These are phyloP conservation scores for Parthenolecanium corni DNA, from an alignment of 2,888 invertebrate genomes.

Conservation along the genomic window DNA sequence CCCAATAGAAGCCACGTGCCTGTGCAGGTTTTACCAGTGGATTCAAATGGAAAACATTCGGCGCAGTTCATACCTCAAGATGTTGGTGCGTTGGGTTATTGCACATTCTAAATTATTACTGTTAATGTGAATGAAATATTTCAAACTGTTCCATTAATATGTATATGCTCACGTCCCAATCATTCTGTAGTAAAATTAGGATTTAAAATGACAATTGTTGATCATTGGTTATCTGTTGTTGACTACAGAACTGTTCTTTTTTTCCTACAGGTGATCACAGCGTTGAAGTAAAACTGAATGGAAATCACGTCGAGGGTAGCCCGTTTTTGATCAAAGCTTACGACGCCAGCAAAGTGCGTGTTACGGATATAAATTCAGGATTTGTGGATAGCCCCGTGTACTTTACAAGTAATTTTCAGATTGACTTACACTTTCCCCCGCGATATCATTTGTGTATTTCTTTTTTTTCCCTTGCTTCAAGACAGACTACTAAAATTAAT, in stretches of 20 bases:
- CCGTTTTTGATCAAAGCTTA: slow-evolving; percentile 93
- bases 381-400: slow-evolving; percentile 85
- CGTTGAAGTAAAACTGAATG: slow-evolving; percentile 60
- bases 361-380: slow-evolving; percentile 83
- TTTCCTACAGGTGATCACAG: slow-evolving; percentile 60
- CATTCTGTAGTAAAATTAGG: no score
- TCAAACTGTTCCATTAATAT: no score
- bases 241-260: not conserved
- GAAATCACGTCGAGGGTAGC: slow-evolving; percentile 82
- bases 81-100: slow-evolving; percentile 49
- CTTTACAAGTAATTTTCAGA: slow-evolving; percentile 65
- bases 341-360: slow-evolving; percentile 86
- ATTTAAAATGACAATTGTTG: not conserved
- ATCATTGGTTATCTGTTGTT: not conserved
- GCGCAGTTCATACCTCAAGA: slow-evolving; percentile 68
- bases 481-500: no score
- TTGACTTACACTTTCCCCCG: no score
- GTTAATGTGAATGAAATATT: no score
- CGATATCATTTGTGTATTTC: not conserved
- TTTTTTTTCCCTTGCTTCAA: not conserved
- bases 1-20: slow-evolving; percentile 39
- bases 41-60: slow-evolving; percentile 40
- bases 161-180: no score
- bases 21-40: slow-evolving; percentile 35
- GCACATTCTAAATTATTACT: no score